A percentile compares a stretch with the other conserved stretches of the same genome.
These are phyloP conservation scores for Cyclura pinguis DNA, from an alignment of 2,797 vertebrate species.

Conservation along the genomic window DNA sequence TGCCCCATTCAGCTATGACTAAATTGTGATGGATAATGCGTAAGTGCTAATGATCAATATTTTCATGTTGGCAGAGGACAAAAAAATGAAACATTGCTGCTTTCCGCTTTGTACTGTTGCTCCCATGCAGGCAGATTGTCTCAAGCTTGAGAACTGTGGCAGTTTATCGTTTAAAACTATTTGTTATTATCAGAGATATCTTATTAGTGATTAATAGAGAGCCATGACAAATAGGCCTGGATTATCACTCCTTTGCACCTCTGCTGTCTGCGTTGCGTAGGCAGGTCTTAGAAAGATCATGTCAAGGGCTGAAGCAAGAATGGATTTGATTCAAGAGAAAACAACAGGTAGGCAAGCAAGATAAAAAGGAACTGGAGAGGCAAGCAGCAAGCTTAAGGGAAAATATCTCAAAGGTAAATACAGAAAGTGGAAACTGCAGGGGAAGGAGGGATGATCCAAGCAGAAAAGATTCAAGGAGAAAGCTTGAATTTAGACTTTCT, in stretches of 20 bases:
- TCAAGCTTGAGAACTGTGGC: neutral
- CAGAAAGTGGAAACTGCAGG: neutral
- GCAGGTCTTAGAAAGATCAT: neutral
- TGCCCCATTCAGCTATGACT: neutral
- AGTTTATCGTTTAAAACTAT: constrained; percentile 19
- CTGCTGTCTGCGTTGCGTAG: neutral
- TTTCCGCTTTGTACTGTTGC: neutral
- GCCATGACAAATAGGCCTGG: neutral
- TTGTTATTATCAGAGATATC: neutral
- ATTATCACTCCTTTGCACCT: no score
- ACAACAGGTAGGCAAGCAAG: neutral
- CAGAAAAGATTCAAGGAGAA: neutral
- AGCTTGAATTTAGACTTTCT: neutral
- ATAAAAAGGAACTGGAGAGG: neutral
- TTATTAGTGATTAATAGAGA: neutral
- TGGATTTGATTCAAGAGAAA: neutral
- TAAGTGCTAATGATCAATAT: neutral
- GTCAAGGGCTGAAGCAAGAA: neutral
- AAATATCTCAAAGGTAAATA: neutral
- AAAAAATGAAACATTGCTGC: neutral
- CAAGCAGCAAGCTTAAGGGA: neutral
- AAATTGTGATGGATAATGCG: neutral
- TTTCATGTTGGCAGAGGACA: constrained; percentile 15
- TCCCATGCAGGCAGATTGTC: neutral
- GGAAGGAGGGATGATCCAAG: neutral